Conservation (phyloP, 2,113 vertebrate genomes). For the Oreochromis tanganicae region DNA sequence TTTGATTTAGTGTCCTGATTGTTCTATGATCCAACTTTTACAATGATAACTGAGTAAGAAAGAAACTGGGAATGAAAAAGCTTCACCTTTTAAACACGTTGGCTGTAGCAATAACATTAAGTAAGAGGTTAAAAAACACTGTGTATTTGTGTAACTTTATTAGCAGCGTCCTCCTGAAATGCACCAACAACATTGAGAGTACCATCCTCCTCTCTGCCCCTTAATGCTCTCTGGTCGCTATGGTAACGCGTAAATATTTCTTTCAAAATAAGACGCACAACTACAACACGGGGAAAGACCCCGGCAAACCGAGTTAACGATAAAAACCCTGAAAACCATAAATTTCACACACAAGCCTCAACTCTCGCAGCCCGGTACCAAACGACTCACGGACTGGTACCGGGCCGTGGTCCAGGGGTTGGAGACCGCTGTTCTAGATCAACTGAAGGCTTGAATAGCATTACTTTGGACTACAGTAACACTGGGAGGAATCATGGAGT, state of each 20-base stretch:
- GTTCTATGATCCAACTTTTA: background rate
- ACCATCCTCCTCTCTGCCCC: no score
- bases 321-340: background rate
- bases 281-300: background rate
- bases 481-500: background rate
- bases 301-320: background rate
- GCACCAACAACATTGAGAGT: no score
- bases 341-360: background rate
- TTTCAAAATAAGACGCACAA: background rate
- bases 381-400: background rate
- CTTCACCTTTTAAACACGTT: no score
- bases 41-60: background rate
- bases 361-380: background rate
- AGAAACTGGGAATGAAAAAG: no score
- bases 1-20: background rate
- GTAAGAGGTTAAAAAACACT: no score
- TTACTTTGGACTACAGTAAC: background rate
- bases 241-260: background rate
- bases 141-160: no score
- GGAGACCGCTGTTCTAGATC: accelerated
- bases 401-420: background rate
- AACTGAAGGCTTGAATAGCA: accelerated
- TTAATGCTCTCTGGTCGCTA: no score
- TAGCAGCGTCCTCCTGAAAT: no score
- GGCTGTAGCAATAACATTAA: no score